Conservation (phyloP, 92 coral and sea anemone genomes). For the Palythoa grandis region DNA sequence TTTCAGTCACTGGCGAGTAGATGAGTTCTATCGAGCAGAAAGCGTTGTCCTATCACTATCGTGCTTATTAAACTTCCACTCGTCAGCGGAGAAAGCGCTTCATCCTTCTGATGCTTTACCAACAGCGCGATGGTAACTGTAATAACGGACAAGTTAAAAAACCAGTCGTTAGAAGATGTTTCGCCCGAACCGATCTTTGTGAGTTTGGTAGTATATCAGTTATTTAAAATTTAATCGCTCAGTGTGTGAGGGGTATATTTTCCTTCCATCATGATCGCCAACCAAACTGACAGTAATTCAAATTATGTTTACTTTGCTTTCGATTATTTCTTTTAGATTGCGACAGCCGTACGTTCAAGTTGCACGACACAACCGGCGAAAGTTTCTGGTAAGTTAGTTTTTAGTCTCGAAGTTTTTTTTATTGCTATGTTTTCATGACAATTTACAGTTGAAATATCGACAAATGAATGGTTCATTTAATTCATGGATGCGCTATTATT, state of each 20-base stretch:
- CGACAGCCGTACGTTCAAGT: slow-evolving; percentile 53
- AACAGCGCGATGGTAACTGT: slow-evolving; percentile 84
- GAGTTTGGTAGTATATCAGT: slow-evolving; percentile 36
- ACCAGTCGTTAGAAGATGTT: slow-evolving; percentile 94
- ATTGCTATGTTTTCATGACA: slow-evolving; percentile 54
- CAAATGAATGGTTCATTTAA: slow-evolving; percentile 71
- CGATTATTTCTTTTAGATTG: slow-evolving; percentile 55
- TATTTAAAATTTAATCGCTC: slow-evolving; percentile 34
- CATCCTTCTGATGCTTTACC: slow-evolving; percentile 68
- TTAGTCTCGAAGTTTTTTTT: not conserved
- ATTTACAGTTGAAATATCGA: slow-evolving; percentile 70
- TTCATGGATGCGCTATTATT: slow-evolving; percentile 75
- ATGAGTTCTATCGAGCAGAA: slow-evolving; percentile 56
- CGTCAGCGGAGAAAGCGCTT: slow-evolving; percentile 62
- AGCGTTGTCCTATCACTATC: slow-evolving; percentile 40
- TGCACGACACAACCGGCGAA: slow-evolving; percentile 33
- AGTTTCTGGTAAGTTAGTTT: slow-evolving; percentile 42
- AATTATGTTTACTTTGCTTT: slow-evolving; percentile 68
- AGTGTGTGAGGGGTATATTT: slow-evolving; percentile 27
- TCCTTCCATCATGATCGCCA: slow-evolving; percentile 37
- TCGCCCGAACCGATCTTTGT: slow-evolving; percentile 80
- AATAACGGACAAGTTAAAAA: slow-evolving; percentile 92
- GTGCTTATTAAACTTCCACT: slow-evolving; percentile 61
- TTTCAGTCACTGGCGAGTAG: slow-evolving; percentile 65
- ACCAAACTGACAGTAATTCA: slow-evolving; percentile 67